Conservation (phyloP, 2,113 vertebrate genomes). For the Centropus bengalensis region DNA sequence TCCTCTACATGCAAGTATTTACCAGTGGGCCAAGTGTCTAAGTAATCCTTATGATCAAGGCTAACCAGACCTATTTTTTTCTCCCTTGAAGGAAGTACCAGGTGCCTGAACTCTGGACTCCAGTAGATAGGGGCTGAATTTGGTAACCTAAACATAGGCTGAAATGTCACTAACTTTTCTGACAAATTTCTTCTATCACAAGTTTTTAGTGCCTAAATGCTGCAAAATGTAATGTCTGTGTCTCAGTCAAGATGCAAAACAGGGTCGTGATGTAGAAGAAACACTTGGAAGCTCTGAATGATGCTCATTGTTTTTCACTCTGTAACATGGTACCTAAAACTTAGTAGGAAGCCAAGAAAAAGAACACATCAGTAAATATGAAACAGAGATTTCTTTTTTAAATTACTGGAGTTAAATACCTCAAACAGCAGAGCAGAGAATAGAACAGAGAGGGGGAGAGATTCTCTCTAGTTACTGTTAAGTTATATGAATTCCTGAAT, state of each 20-base stretch:
- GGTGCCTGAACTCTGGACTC: background rate
- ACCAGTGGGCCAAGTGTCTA: background rate
- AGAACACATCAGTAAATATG: background rate
- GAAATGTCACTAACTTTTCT: background rate
- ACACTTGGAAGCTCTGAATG: background rate
- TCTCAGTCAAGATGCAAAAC: background rate
- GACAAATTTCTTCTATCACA: background rate
- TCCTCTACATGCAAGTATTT: background rate
- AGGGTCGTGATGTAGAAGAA: background rate
- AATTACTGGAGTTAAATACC: background rate
- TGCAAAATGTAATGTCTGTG: background rate
- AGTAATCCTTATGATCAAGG: rapidly evolving
- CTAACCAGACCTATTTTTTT: background rate
- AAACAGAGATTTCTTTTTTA: background rate
- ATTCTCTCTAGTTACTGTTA: background rate
- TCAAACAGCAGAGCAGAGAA: background rate
- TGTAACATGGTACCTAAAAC: background rate
- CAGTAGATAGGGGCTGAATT: rapidly evolving
- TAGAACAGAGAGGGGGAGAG: background rate
- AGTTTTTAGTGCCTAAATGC: background rate
- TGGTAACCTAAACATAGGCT: background rate
- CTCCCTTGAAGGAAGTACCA: background rate
- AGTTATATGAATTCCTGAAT: background rate
- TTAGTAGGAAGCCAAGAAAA: background rate
- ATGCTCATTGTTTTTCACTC: background rate